Evolutionary conservation across 2,888 invertebrate species (phyloP), one percentile per base, ranked within the genome.

Genomic region (Xestia ashworthii): DNA sequence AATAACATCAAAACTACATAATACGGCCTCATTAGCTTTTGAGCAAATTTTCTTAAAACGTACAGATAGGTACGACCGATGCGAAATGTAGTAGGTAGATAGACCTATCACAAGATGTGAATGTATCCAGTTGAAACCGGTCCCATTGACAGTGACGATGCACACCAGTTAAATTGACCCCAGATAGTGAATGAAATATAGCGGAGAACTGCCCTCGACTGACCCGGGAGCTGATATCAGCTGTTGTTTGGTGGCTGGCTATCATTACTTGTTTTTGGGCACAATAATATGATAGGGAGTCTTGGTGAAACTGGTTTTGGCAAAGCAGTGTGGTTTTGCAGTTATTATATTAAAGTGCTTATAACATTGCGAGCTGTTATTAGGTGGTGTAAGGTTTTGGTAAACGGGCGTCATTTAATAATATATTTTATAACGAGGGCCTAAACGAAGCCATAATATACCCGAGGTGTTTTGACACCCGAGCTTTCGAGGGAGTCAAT

Each of bases 161-260:
- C 74, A 76, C 32, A 48, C 73, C 71, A 71, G 75, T 64, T 84
- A 79, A 77, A 44, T 81, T 87, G 87, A 87, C 85, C 87, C 48
- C n/a, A 82, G 90, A 89, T 89, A 89, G 77, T 53, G 70, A 68
- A 73, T 87, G 84, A 86, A 74, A 70, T 86, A 84, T 77, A 60
- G 67, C 64, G 73, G 76, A 80, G 79, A 74, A 77, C 71, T 87
- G 86, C 86, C 87, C 86, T 71, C 79, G 12, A n/a, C 66, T 78
- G 71, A 12, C 83, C 82, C 38, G 65, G 60, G 38, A 48, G 48
- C 70, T 76, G 46, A 74, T 89, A 89, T 86, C 87, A 86, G 87
- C 87, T 86, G 83, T 81, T 88, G 82, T 84, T 86, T 80, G 19
- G 79, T 64, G 67, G 60, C 60, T 55, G 41, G 66, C 32, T 81